Conservation (phyloP, 2,797 vertebrate genomes). For the Sebastes steindachneri region DNA sequence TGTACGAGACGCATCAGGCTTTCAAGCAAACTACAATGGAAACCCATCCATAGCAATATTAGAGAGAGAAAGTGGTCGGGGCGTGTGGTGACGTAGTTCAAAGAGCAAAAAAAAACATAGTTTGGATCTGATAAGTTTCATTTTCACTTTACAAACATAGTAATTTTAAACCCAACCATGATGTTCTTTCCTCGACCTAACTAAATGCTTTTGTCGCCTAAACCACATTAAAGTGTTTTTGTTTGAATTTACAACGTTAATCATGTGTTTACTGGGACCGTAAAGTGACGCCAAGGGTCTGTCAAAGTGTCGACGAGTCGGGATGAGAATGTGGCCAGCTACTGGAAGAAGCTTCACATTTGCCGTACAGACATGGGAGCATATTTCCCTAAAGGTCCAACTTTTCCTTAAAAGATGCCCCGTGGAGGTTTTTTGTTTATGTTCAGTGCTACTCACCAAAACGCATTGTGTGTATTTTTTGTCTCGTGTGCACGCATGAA, state of each 20-base stretch:
- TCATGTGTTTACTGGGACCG: no score
- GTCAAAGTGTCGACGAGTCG: no score
- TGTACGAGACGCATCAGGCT: not conserved
- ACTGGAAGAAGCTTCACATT: not conserved
- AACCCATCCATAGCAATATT: not conserved
- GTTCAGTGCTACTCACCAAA: not conserved
- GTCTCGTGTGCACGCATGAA: not conserved
- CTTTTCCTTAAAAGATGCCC: not conserved
- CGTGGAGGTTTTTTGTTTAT: not conserved
- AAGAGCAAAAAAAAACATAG: no score
- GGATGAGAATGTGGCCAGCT: no score
- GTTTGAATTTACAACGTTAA: no score
- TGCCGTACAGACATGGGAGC: not conserved
- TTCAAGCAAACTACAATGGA: not conserved
- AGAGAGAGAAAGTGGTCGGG: rapidly evolving
- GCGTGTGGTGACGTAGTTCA: no score
- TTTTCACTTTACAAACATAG: not conserved
- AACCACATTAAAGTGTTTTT: no score
- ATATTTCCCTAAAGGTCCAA: not conserved
- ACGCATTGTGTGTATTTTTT: not conserved
- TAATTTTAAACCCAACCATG: not conserved
- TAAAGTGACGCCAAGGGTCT: no score
- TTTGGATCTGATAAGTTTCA: rapidly evolving
- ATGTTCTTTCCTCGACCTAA: not conserved
- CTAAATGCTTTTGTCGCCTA: no score